phyloP scores from a whole-genome alignment of 2,888 invertebrate species.

The Heliconius aoede region DNA sequence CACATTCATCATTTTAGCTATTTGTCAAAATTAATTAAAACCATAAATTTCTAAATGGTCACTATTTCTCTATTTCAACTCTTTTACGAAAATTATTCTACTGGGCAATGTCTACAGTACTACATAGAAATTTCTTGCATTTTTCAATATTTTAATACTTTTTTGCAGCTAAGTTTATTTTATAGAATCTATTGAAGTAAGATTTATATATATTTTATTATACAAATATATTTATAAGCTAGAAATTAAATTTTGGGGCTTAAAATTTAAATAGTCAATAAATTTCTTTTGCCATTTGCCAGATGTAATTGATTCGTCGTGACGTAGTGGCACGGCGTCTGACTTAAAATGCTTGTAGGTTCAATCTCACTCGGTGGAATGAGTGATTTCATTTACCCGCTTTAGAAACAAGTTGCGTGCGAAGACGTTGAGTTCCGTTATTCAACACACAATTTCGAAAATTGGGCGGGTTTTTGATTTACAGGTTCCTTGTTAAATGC shows the following conservation, averaged over 20 bases:
- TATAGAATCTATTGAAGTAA: conserved; percentile 2
- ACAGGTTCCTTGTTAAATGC: too few relatives aligned
- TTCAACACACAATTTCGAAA: background rate
- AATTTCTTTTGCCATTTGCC: background rate
- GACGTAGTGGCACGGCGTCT: background rate
- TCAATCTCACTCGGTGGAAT: background rate
- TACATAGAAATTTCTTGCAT: background rate
- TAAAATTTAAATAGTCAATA: too few relatives aligned
- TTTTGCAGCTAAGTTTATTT: conserved; percentile 1
- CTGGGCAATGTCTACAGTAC: conserved; percentile 9
- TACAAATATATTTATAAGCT: background rate
- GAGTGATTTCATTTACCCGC: background rate
- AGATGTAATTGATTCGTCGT: background rate
- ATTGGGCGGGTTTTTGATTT: background rate
- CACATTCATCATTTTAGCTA: conserved; percentile 4
- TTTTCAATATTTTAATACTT: background rate
- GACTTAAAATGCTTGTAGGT: background rate
- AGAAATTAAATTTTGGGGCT: conserved; percentile 10
- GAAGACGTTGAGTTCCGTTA: background rate
- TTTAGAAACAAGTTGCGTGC: background rate
- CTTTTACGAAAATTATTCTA: conserved; percentile 13
- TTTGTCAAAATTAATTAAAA: background rate
- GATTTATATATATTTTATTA: background rate
- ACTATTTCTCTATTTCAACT: conserved; percentile 10
- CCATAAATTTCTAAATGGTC: background rate